Evolutionary conservation across 2,888 invertebrate species (phyloP).

Genomic region (Vanessa cardui): DNA sequence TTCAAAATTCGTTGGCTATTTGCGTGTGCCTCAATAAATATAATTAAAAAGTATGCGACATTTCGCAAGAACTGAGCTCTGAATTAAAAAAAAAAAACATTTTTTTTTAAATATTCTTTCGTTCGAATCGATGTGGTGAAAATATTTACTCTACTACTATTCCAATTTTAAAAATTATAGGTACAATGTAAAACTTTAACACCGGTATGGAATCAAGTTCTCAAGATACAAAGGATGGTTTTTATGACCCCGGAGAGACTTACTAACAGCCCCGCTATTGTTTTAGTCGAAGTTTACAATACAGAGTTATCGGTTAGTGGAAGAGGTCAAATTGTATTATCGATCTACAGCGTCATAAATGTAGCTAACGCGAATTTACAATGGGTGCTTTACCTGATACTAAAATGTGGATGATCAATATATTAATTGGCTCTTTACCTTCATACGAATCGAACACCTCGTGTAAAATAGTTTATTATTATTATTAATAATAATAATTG

Average conservation of each 20-base stretch:
- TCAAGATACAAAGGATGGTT: slow-evolving; percentile 55
- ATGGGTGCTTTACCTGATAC: background rate
- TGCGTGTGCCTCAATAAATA: too few relatives aligned
- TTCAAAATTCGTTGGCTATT: too few relatives aligned
- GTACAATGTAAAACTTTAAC: slow-evolving; percentile 46
- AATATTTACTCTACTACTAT: too few relatives aligned
- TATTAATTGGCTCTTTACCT: too few relatives aligned
- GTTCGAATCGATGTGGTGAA: too few relatives aligned
- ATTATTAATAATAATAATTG: too few relatives aligned
- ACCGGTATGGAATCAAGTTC: slow-evolving; percentile 65
- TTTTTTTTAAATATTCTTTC: background rate
- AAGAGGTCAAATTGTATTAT: slow-evolving; percentile 16
- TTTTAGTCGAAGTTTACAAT: slow-evolving; percentile 72
- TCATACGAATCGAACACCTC: too few relatives aligned
- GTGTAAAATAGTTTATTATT: too few relatives aligned
- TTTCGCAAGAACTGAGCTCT: background rate
- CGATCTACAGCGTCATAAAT: slow-evolving; percentile 5
- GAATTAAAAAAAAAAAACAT: too few relatives aligned
- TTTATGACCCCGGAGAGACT: slow-evolving; percentile 54
- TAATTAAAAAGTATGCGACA: background rate
- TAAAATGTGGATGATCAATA: background rate
- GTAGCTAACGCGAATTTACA: background rate
- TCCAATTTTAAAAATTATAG: slow-evolving; percentile 45
- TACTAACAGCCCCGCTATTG: slow-evolving; percentile 59
- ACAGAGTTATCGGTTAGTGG: slow-evolving; percentile 54